These are phyloP conservation scores for Bryconaethiops microstoma DNA, from an alignment of 2,797 vertebrate species.

Conservation along the genomic window DNA sequence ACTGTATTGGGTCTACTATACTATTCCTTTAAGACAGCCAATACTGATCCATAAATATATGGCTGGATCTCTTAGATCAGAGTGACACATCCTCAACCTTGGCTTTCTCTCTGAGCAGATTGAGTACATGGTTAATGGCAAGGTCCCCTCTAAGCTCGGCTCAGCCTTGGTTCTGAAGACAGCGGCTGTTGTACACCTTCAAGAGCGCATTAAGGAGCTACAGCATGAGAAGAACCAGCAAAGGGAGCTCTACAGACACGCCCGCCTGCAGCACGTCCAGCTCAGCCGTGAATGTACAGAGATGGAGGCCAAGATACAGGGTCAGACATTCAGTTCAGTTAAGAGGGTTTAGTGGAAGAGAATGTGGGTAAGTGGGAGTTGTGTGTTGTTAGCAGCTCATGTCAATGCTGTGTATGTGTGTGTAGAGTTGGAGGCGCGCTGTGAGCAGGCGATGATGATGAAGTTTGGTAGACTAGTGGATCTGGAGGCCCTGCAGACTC, in stretches of 20 bases:
- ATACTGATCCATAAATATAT: background rate
- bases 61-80: background rate
- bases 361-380: background rate
- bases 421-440: conserved; percentile 79
- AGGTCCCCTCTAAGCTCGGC: conserved; percentile 79
- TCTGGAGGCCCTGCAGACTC: conserved; percentile 84
- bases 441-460: conserved; percentile 80
- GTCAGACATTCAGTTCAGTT: conserved; percentile 65
- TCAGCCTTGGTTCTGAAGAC: conserved; percentile 81
- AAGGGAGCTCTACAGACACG: conserved; percentile 76
- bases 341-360: conserved; percentile 15
- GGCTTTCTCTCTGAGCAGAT: conserved; percentile 70
- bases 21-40: too few species aligned
- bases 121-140: conserved; percentile 72
- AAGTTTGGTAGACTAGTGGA: conserved; percentile 89
- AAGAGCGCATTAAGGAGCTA: conserved; percentile 78
- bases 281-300: conserved; percentile 81
- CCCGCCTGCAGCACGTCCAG: conserved; percentile 75
- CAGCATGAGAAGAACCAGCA: conserved; percentile 80
- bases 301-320: conserved; percentile 75
- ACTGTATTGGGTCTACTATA: too few species aligned
- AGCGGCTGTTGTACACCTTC: conserved; percentile 74
- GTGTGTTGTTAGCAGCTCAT: background rate
- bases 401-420: background rate
- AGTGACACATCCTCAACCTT: background rate